Evolutionary conservation across 2,888 invertebrate genomes (phyloP), one percentile per base, ranked within the genome.

Genomic region (Lasioglossum leucozonium): DNA sequence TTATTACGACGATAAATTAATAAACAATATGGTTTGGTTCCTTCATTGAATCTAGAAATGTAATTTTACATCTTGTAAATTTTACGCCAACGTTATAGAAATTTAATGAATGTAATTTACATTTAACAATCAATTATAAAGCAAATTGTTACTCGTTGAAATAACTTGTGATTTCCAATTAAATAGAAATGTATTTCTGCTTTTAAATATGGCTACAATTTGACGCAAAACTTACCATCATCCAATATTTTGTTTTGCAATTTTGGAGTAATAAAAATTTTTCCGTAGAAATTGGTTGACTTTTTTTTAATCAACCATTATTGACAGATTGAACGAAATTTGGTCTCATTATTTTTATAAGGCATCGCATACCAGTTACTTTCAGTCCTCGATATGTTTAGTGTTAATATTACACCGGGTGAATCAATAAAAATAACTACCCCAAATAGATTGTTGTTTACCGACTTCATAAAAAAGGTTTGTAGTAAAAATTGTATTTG

Each of bases 81-180:
- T 34, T 65, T 34, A 65, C 34, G 8, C 6, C 65, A 65, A 22
- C 34, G 4, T 65, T 34, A 30, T 34, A 65, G 34, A 65, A 65
- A 34, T 65, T 65, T 18, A 30, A 65, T 65, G 34, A 65, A 34
- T 65, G 3, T 34, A 16, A 65, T 65, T 65, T 65, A 30, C 34
- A 34, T 65, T 34, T 65, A 65, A 65, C 65, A 34, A 10, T 65
- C 34, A 65, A 65, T 65, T 65, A 65, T 16, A 34, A 65, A 34
- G 8, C 8, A 18, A 65, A 65, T 34, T 65, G 65, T 65, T 65
- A 8, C 34, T 18, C 30, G 16, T 11, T 34, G 18, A 34, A 65
- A 65, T 34, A 65, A 65, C 30, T 65, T 65, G 16, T 65, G 18
- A 65, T 65, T 65, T 65, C 65, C 30, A 65, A 34, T 65, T 65